A percentile compares a stretch with the other conserved stretches of the same genome.
Evolutionary conservation across 2,888 invertebrate genomes (phyloP).

Genomic region (Bombylius major): DNA sequence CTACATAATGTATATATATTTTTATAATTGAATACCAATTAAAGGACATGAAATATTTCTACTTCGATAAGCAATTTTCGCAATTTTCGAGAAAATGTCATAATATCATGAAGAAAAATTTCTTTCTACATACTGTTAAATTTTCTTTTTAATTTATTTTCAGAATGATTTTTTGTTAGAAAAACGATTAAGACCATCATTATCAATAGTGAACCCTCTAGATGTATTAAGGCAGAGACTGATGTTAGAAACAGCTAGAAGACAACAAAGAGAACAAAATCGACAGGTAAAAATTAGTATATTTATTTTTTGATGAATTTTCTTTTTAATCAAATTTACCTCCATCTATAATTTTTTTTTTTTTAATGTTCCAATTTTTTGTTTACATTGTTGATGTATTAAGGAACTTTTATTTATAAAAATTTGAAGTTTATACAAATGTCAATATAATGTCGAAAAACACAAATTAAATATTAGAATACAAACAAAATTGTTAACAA

Average conservation of each 20-base stretch:
- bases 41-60: too few relatives aligned
- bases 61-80: too few relatives aligned
- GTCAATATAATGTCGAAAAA: too few relatives aligned
- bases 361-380: too few relatives aligned
- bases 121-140: neutral
- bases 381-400: too few relatives aligned
- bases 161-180: constrained; percentile 38
- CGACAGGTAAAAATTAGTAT: constrained; percentile 43
- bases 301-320: neutral
- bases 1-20: neutral
- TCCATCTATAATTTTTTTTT: too few relatives aligned
- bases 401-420: too few relatives aligned
- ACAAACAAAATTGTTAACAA: too few relatives aligned
- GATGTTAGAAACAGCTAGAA: constrained; percentile 67
- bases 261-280: constrained; percentile 64
- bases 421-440: too few relatives aligned
- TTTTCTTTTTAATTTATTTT: neutral
- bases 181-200: constrained; percentile 54
- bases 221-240: constrained; percentile 74
- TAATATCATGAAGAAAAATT: neutral
- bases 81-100: too few relatives aligned
- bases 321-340: too few relatives aligned
- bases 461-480: too few relatives aligned
- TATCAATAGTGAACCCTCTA: constrained; percentile 78
- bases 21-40: neutral